Conservation (phyloP, 2,797 vertebrate genomes). For the Dendrocincla fuliginosa region DNA sequence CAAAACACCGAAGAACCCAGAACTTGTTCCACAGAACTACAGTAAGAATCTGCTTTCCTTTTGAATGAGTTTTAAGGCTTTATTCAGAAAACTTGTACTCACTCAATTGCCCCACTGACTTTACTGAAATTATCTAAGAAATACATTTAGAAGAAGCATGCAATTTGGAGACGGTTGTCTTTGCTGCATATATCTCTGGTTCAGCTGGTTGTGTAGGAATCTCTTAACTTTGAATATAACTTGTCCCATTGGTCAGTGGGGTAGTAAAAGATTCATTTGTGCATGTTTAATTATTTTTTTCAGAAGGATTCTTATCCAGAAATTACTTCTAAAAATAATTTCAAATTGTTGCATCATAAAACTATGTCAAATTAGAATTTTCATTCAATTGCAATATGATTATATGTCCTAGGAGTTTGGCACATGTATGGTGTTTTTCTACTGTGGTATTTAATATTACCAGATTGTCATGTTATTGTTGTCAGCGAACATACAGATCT, state of each 20-base stretch:
- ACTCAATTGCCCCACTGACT: neutral
- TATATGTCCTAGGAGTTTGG: neutral
- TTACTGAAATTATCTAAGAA: neutral
- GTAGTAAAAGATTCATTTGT: neutral
- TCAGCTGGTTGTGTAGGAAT: neutral
- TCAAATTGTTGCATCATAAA: neutral
- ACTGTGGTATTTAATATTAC: neutral
- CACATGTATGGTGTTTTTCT: neutral
- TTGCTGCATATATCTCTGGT: neutral
- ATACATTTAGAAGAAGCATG: neutral
- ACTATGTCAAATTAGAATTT: neutral
- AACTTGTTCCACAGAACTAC: constrained; percentile 93
- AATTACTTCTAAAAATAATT: neutral
- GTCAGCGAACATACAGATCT: neutral
- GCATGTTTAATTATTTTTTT: neutral
- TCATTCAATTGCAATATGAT: neutral
- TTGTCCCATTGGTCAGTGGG: neutral
- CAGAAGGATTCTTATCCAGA: neutral
- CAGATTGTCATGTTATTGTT: neutral
- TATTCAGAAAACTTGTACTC: neutral
- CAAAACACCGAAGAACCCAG: constrained; percentile 89
- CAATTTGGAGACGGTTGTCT: neutral
- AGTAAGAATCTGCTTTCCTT: constrained; percentile 80
- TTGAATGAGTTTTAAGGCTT: neutral
- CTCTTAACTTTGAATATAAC: neutral